Evolutionary conservation across 2,113 vertebrate species (phyloP).

Genomic region (Oreocharis arfaki): DNA sequence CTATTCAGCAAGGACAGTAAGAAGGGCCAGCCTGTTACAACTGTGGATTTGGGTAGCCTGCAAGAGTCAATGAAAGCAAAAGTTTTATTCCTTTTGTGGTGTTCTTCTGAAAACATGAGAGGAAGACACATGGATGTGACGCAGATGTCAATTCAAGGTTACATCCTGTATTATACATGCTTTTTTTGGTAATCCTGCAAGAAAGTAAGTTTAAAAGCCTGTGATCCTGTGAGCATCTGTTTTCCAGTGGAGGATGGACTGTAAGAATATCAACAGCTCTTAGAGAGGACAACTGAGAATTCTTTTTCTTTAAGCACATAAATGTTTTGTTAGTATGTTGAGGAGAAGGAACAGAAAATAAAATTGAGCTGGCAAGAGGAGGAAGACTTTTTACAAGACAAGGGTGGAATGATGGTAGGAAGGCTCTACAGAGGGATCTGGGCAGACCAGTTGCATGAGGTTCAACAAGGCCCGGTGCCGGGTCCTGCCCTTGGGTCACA

Average conservation of each 20-base stretch:
- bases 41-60: background rate
- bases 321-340: background rate
- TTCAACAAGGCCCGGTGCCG: background rate
- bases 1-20: background rate
- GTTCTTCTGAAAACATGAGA: background rate
- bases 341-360: background rate
- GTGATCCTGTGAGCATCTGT: background rate
- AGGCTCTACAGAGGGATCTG: too few relatives aligned
- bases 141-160: background rate
- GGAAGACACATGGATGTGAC: background rate
- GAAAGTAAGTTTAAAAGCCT: background rate
- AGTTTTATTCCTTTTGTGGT: background rate
- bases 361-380: background rate
- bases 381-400: background rate
- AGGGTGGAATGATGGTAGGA: background rate
- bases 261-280: background rate
- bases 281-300: background rate
- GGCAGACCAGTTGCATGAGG: background rate
- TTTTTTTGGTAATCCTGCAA: background rate
- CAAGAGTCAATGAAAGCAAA: background rate
- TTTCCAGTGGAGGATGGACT: background rate
- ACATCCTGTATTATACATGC: background rate
- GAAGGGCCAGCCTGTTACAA: background rate
- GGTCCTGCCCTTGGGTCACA: background rate
- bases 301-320: background rate